These are phyloP conservation scores for Gorsachius goisagi DNA, from an alignment of 2,113 vertebrate species.

Conservation along the genomic window DNA sequence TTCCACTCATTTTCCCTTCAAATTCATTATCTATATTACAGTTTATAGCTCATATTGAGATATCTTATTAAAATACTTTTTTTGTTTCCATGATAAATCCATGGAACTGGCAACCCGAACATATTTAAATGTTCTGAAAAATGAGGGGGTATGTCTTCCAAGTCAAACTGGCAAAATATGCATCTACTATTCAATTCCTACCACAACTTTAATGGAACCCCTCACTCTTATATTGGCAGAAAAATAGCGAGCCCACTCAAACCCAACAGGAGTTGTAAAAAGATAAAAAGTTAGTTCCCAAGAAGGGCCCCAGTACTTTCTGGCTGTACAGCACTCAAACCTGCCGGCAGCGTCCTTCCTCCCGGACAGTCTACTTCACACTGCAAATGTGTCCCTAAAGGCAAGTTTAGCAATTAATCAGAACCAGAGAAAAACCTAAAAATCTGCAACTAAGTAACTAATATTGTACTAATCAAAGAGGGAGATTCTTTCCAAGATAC, in stretches of 20 bases:
- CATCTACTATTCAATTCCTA: background rate
- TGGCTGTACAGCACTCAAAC: background rate
- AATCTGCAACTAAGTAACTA: background rate
- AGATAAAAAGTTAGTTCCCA: background rate
- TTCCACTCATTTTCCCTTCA: background rate
- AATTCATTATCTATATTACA: background rate
- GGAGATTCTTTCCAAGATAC: background rate
- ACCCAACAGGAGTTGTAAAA: background rate
- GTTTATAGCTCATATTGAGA: background rate
- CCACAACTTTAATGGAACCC: background rate
- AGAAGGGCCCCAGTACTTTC: background rate
- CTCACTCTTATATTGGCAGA: background rate
- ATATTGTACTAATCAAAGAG: background rate
- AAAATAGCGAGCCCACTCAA: background rate
- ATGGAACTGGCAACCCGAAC: background rate
- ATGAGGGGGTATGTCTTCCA: background rate
- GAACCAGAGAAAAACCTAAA: background rate
- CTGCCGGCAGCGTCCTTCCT: background rate
- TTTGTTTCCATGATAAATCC: background rate
- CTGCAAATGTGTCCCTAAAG: background rate
- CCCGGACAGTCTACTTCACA: background rate
- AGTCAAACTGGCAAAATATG: background rate
- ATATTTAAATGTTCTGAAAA: background rate
- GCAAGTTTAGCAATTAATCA: background rate
- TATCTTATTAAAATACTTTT: background rate